Percentiles rank a stretch among this genome's conserved stretches.
These are phyloP conservation scores for Excalfactoria chinensis DNA, from an alignment of 2,113 vertebrate genomes.

Conservation along the genomic window DNA sequence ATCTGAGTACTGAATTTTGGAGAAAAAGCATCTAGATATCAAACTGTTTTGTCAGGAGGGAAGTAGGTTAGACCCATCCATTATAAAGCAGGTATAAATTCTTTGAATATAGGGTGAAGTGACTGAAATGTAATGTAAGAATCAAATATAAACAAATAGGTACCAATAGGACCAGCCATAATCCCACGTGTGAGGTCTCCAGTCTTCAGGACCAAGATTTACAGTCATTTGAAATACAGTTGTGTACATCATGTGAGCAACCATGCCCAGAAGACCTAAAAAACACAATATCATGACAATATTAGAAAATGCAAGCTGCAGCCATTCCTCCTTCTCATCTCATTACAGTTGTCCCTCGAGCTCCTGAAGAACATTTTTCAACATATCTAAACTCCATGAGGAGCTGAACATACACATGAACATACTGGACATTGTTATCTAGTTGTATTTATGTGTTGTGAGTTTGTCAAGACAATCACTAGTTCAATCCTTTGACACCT, in stretches of 20 bases:
- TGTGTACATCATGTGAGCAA: slow-evolving; percentile 99
- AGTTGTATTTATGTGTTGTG: background rate
- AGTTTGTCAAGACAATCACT: background rate
- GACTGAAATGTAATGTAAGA: background rate
- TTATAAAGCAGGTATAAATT: background rate
- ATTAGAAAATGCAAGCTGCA: background rate
- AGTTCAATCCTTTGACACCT: background rate
- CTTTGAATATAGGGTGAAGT: background rate
- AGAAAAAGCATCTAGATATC: background rate
- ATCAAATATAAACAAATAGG: background rate
- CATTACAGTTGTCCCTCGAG: background rate
- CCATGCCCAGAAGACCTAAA: slow-evolving; percentile 95
- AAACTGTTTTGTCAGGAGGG: background rate
- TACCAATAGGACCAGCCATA: slow-evolving; percentile 99
- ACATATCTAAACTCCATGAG: background rate
- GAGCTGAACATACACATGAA: background rate
- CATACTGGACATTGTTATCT: background rate
- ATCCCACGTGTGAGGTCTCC: slow-evolving; percentile 97
- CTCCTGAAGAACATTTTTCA: background rate
- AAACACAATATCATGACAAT: background rate
- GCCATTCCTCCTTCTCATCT: background rate
- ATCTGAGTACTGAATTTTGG: background rate
- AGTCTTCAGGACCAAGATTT: slow-evolving; percentile 96
- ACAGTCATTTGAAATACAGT: slow-evolving; percentile 98
- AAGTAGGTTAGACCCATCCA: background rate